These are phyloP conservation scores for Trematomus bernacchii DNA, from an alignment of 2,797 vertebrate genomes.

Conservation along the genomic window DNA sequence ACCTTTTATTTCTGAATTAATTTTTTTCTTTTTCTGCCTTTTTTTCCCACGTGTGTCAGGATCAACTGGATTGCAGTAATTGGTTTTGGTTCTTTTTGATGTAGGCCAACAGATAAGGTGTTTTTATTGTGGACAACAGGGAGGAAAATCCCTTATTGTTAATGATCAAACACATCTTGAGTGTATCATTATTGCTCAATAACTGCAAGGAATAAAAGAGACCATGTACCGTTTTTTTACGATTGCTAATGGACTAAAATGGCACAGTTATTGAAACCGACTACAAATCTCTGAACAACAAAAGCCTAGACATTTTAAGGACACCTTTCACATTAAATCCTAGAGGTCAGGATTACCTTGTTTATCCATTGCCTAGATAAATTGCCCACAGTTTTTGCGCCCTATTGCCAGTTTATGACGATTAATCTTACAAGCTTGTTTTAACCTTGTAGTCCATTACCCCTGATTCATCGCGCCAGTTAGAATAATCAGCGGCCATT, in stretches of 20 bases:
- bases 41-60: neutral
- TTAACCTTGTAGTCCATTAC: conserved; percentile 28
- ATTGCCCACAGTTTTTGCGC: conserved; percentile 1
- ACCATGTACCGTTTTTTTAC: neutral
- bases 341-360: conserved; percentile 4
- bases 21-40: neutral
- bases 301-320: neutral
- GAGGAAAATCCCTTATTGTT: neutral
- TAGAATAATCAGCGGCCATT: conserved; percentile 29
- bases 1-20: neutral
- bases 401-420: conserved; percentile 41
- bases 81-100: neutral
- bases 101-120: neutral
- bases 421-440: conserved; percentile 41
- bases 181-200: neutral
- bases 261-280: no score
- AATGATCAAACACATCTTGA: neutral
- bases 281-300: neutral
- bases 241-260: no score
- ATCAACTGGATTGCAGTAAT: neutral
- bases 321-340: neutral
- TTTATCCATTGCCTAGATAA: neutral
- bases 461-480: conserved; percentile 28
- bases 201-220: neutral
- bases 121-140: neutral